These are phyloP conservation scores for Bathynomus jamesi DNA, from an alignment of 1,140 invertebrate genomes.

Conservation along the genomic window DNA sequence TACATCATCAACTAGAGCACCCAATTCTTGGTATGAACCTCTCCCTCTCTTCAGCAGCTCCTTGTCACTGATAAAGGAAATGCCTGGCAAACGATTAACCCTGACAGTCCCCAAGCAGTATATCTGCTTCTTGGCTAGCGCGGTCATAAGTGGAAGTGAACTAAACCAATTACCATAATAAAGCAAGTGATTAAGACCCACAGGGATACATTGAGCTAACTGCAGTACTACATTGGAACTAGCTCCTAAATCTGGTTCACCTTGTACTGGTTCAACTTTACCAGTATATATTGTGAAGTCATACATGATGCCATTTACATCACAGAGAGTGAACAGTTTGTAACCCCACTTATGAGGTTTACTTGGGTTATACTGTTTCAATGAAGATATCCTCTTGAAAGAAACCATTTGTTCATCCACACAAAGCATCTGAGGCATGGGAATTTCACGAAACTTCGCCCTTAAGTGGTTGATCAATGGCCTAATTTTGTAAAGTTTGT, in stretches of 20 bases:
- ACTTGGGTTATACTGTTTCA: too few relatives aligned
- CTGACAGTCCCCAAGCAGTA: conserved; percentile 4
- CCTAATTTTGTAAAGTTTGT: background rate
- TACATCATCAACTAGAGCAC: background rate
- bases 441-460: background rate
- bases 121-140: background rate
- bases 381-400: conserved; percentile 36
- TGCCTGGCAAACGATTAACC: background rate
- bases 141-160: conserved; percentile 28
- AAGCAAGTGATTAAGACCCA: too few relatives aligned
- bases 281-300: conserved; percentile 35
- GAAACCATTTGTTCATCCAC: conserved; percentile 34
- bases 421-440: too few relatives aligned
- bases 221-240: conserved; percentile 29
- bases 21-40: conserved; percentile 4
- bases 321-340: conserved; percentile 27
- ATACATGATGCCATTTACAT: conserved; percentile 21
- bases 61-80: background rate
- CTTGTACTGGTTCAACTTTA: conserved; percentile 16
- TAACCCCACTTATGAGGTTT: too few relatives aligned
- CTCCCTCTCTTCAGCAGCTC: conserved; percentile 4
- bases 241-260: conserved; percentile 25
- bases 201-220: conserved; percentile 14
- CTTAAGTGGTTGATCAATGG: conserved; percentile 1
- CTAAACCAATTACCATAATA: conserved; percentile 13